Base-by-base conservation (phyloP, 2,888 invertebrate species). In the Acanthosepion esculentum region DNA sequence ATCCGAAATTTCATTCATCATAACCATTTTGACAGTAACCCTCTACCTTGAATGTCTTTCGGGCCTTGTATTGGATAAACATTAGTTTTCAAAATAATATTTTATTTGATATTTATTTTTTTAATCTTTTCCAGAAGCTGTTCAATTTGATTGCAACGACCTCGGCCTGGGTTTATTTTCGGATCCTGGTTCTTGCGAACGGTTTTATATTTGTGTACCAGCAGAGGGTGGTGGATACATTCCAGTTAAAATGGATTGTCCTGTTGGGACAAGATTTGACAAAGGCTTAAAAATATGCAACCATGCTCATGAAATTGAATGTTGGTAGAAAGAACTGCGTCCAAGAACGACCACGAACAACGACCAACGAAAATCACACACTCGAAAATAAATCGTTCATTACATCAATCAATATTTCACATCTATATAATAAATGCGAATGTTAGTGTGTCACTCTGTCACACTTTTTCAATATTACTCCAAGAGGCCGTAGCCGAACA, bases 191-290 rank as follows among this genome's bases (percentile, higher is more conserved):
- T 95, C 95, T 20, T 96, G 96, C 94, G 95, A 95, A 23, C 95
- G 94, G 91, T 96, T 96, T 95, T 91, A 95, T 94, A 95, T 96
- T 94, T 96, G 96, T 55, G 91, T 96, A 93, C 95, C 95, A 0
- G 95, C 95, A 15, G 94, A 94, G 23, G 95, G 95, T 95, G 53
- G 95, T 91, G 94, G 95, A 64, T 95, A 95, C 92, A 95, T 95
- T 18, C 95, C 96, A 48, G 95, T 95, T 91, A 94, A 95, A 41
- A 96, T 96, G 96, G 50, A 94, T 33, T 96, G 96, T 91, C 95
- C 96, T 0, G 94, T 95, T 29, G 95, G 96, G 3, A 96, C 96
- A 0, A 91, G 95, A 94, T 96, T 95, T 93, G 96, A 96, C 94
- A 94, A 95, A 91, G 94, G 94, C 41, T 94, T 96, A 50, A 95